Conservation (phyloP, 1,140 invertebrate genomes). For the Pachyrhynchus sulphureomaculatus region DNA sequence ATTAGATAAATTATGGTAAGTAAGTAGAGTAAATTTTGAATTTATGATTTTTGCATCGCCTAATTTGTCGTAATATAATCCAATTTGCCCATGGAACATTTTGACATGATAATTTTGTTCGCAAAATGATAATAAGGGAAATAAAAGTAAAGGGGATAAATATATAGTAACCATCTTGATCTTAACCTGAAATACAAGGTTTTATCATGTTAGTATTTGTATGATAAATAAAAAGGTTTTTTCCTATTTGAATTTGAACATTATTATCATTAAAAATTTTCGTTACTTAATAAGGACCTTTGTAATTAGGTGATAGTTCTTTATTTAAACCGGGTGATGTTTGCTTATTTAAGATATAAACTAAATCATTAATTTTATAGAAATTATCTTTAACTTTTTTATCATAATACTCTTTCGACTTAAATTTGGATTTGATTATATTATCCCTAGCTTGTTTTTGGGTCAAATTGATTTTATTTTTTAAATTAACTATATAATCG, state of each 20-base stretch:
- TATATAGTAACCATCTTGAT: too few species aligned
- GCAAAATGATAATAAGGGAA: too few species aligned
- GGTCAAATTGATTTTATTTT: constrained; percentile 1
- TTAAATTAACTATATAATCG: constrained; percentile 11
- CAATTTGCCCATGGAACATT: too few species aligned
- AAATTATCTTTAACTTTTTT: not conserved
- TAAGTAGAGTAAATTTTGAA: too few species aligned
- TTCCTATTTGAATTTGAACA: not conserved
- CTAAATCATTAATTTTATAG: not conserved
- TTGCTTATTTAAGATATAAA: constrained; percentile 8
- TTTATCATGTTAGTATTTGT: too few species aligned
- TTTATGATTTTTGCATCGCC: too few species aligned
- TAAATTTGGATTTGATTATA: not conserved
- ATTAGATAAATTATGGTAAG: too few species aligned
- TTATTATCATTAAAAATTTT: not conserved
- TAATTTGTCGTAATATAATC: too few species aligned
- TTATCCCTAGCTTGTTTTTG: not conserved
- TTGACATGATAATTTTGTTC: too few species aligned
- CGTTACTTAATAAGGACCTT: not conserved
- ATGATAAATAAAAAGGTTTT: too few species aligned
- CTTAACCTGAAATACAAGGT: too few species aligned
- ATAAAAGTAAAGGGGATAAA: too few species aligned
- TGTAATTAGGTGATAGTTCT: constrained; percentile 1
- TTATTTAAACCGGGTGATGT: not conserved
- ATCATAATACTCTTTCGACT: not conserved